Percentiles rank a stretch among this genome's conserved stretches.
These are phyloP conservation scores for Cheilosia impressa DNA, from an alignment of 2,888 invertebrate species.

Conservation along the genomic window DNA sequence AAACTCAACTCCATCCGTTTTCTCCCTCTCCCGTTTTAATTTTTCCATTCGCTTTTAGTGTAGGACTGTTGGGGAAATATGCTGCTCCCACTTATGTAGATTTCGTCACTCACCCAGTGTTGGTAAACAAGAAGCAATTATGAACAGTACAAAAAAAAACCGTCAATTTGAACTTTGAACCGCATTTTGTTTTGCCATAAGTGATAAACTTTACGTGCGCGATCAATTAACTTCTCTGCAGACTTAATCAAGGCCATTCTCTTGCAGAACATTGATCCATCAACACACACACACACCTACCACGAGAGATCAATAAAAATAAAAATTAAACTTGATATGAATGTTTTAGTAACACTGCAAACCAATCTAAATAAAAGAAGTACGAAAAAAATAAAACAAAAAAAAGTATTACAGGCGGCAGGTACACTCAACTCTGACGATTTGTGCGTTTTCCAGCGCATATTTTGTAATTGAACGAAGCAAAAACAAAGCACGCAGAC, in stretches of 20 bases:
- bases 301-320: slow-evolving; percentile 45
- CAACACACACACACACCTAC: slow-evolving; percentile 30
- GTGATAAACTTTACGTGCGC: slow-evolving; percentile 39
- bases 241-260: slow-evolving; percentile 50
- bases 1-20: neutral
- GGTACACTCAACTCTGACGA: slow-evolving; percentile 9
- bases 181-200: slow-evolving; percentile 35
- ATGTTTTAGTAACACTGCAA: slow-evolving; percentile 34
- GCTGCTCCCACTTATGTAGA: neutral
- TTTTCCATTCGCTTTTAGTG: neutral
- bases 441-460: slow-evolving; percentile 2
- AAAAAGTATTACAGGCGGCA: neutral
- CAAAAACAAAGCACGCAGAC: neutral
- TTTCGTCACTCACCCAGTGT: slow-evolving; percentile 23
- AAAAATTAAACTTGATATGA: slow-evolving; percentile 45
- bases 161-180: slow-evolving; percentile 41
- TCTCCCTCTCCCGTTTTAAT: neutral
- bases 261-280: slow-evolving; percentile 52
- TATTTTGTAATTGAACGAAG: slow-evolving; percentile 14
- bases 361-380: neutral
- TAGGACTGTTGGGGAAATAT: neutral
- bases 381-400: neutral
- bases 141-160: slow-evolving; percentile 1
- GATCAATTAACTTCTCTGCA: slow-evolving; percentile 33
- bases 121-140: slow-evolving; percentile 13